Percentiles rank a stretch among this genome's conserved stretches.
Evolutionary conservation across 2,113 vertebrate species (phyloP).

Genomic region (Empidonax alnorum): DNA sequence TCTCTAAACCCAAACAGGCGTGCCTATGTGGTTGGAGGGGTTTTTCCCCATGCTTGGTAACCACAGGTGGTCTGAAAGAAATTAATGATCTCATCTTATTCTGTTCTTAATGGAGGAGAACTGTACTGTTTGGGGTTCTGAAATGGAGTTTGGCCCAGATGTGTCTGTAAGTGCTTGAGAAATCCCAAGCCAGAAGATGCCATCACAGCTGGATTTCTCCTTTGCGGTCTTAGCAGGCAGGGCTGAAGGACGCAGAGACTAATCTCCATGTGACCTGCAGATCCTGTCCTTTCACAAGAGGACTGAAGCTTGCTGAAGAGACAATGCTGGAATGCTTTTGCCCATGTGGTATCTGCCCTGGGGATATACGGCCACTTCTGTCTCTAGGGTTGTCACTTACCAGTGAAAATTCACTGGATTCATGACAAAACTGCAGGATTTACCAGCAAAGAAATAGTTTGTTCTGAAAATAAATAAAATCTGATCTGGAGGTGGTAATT

Average conservation of each 20-base stretch:
- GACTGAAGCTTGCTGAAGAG: conserved; percentile 55
- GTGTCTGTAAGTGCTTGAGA: neutral
- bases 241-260: conserved; percentile 2
- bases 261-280: conserved; percentile 47
- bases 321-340: conserved; percentile 34
- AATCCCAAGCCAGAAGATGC: neutral
- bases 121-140: neutral
- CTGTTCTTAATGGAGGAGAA: neutral
- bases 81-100: neutral
- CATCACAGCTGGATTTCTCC: conserved; percentile 15
- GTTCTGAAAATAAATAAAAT: conserved; percentile 67
- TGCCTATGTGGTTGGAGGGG: neutral
- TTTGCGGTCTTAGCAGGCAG: conserved; percentile 43
- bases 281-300: conserved; percentile 38
- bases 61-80: neutral
- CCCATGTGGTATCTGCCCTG: conserved; percentile 39
- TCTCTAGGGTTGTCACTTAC: conserved; percentile 23
- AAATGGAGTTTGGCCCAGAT: neutral
- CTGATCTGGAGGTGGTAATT: conserved; percentile 56
- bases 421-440: conserved; percentile 50
- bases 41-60: neutral
- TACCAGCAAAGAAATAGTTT: conserved; percentile 54
- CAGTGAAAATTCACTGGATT: conserved; percentile 41
- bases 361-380: neutral
- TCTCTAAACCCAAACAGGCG: accelerated